phyloP scores from a whole-genome alignment of 2,113 vertebrate species.

The Thamnophis sirtalis region DNA sequence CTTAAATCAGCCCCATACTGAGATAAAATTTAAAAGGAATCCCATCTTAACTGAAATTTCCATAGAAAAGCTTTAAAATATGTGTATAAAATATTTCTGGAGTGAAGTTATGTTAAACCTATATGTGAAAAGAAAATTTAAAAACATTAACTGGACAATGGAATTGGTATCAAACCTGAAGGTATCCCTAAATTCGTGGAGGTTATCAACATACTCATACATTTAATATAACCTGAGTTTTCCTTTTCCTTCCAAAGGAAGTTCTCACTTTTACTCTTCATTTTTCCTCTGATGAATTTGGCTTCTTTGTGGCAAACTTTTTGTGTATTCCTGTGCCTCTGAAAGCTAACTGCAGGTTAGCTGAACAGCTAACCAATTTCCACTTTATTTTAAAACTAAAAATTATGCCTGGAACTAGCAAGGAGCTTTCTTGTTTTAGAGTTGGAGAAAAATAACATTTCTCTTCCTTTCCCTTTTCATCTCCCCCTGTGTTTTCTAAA shows the following conservation, averaged over 20 bases:
- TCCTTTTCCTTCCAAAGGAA: neutral
- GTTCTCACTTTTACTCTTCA: neutral
- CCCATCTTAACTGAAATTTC: neutral
- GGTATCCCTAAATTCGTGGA: fast-evolving
- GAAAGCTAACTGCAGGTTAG: conserved; percentile 8
- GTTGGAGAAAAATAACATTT: conserved; percentile 48
- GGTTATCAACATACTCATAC: neutral
- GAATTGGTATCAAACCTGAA: neutral
- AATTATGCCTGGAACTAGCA: neutral
- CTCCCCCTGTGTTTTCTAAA: conserved; percentile 51
- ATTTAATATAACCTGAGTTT: neutral
- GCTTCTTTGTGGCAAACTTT: conserved; percentile 27
- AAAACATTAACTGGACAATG: conserved; percentile 32
- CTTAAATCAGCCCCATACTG: neutral
- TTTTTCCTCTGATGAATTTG: neutral
- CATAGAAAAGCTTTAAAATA: neutral
- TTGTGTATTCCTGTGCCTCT: conserved; percentile 33
- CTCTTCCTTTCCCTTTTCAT: conserved; percentile 30
- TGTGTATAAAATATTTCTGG: neutral
- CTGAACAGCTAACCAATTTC: conserved; percentile 21
- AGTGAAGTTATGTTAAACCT: neutral
- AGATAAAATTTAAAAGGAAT: neutral
- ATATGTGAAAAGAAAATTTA: conserved; percentile 46
- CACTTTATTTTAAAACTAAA: conserved; percentile 15
- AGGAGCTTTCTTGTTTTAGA: conserved; percentile 41